A percentile compares a stretch with the other conserved stretches of the same genome.
Evolutionary conservation across 2,797 vertebrate genomes (phyloP).

Genomic region (Megaceryle alcyon): DNA sequence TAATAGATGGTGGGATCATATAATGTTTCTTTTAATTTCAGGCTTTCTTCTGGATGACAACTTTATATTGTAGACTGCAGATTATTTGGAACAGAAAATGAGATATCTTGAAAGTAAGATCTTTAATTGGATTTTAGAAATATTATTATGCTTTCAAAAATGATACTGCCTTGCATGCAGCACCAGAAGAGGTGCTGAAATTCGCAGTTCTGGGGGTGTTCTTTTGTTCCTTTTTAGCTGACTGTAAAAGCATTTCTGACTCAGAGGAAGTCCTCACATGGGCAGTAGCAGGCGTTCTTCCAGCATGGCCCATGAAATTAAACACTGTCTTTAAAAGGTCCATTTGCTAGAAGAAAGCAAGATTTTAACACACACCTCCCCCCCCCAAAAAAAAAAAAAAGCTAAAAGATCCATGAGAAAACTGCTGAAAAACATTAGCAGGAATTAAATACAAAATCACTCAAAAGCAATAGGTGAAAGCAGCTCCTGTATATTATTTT

Average conservation of each 20-base stretch:
- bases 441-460: neutral
- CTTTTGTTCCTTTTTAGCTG: conserved; percentile 7
- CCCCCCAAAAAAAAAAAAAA: neutral
- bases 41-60: conserved; percentile 10
- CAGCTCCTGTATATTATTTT: neutral
- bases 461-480: neutral
- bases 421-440: neutral
- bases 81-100: conserved; percentile 37
- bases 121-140: conserved; percentile 31
- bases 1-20: conserved; percentile 1
- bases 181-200: conserved; percentile 8
- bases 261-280: neutral
- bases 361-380: too few species aligned
- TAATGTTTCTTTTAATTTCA: conserved; percentile 46
- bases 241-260: neutral
- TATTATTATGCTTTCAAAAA: conserved; percentile 16
- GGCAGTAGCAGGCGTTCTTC: neutral
- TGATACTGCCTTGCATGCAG: neutral
- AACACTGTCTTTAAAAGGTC: neutral
- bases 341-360: neutral
- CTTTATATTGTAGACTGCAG: neutral
- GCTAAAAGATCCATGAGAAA: neutral
- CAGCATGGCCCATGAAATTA: neutral
- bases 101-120: neutral
- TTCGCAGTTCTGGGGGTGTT: neutral